Percentiles rank a stretch among this genome's conserved stretches.
phyloP scores from a whole-genome alignment of 2,888 invertebrate species.

The Spilosoma lubricipeda region DNA sequence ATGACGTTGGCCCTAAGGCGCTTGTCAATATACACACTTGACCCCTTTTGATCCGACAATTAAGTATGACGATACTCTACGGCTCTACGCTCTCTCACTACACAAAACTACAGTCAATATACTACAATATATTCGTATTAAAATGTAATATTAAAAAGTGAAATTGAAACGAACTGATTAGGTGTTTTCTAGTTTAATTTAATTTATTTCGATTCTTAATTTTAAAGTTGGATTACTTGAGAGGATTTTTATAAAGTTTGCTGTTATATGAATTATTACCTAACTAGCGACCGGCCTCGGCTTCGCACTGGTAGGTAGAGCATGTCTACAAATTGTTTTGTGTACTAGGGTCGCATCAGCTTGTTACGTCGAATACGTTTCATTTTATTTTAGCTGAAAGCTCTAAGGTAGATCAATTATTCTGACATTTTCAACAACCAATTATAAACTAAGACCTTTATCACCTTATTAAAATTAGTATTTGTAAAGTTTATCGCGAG shows the following conservation, averaged over 20 bases:
- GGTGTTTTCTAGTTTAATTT: neutral
- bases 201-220: neutral
- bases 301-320: neutral
- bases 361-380: neutral
- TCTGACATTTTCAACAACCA: neutral
- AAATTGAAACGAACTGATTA: neutral
- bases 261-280: neutral
- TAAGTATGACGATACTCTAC: conserved; percentile 79
- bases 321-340: neutral
- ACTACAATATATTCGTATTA: conserved; percentile 28
- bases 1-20: conserved; percentile 84
- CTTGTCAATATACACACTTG: conserved; percentile 85
- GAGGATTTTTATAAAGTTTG: neutral
- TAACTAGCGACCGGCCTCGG: neutral
- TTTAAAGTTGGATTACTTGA: too few relatives aligned
- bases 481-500: too few relatives aligned
- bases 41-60: conserved; percentile 86
- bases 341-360: neutral
- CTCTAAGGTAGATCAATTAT: neutral
- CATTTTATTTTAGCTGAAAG: neutral
- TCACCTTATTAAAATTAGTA: too few relatives aligned
- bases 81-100: conserved; percentile 63
- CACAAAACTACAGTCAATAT: conserved; percentile 35
- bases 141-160: neutral
- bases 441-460: neutral